Evolutionary conservation across 2,113 vertebrate species (phyloP), one percentile per base, ranked within the genome.

Genomic region (Turdus rufiventris): DNA sequence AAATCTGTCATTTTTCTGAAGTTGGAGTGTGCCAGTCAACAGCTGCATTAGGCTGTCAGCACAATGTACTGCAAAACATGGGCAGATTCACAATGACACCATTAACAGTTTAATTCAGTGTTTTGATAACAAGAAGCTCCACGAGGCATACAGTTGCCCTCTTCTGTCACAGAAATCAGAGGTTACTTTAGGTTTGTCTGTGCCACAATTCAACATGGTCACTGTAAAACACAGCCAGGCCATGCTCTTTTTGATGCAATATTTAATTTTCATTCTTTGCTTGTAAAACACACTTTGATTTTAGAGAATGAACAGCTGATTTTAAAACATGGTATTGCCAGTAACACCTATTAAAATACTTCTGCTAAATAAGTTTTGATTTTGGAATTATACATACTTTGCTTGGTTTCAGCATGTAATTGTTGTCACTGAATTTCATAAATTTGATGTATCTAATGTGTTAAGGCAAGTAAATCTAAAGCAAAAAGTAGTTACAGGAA

Each of bases 21-120:
- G 97, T 97, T 75, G 98, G 97, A 98, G 98, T 96, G 98, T 98
- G 98, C 98, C 98, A 98, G 96, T 97, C 96, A 94, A 98, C 98
- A 99, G 98, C 98, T 99, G 98, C 98, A 97, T 88, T 96, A 96
- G 89, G 97, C 96, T 97, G 96, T 95, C 95, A 94, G 96, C 75
- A n/a, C 89, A 92, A 94, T 12, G 88, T 68, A 84, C 62, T 4
- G 15, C 89, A 95, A 93, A 98, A 97, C 93, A 78, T 92, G 53
- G 5, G 94, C 93, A 88, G 93, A 94, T 90, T 92, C 94, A 97
- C 95, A 97, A 96, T 94, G 91, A 91, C 61, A 93, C 95, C 92
- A 97, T 97, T 98, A 98, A 97, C 97, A 85, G 85, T 96, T 96
- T 91, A 97, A 97, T 94, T 95, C 93, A 93, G 72, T 97, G 94